phyloP scores from a whole-genome alignment of 2,888 invertebrate genomes.

The Fragum whitleyi region DNA sequence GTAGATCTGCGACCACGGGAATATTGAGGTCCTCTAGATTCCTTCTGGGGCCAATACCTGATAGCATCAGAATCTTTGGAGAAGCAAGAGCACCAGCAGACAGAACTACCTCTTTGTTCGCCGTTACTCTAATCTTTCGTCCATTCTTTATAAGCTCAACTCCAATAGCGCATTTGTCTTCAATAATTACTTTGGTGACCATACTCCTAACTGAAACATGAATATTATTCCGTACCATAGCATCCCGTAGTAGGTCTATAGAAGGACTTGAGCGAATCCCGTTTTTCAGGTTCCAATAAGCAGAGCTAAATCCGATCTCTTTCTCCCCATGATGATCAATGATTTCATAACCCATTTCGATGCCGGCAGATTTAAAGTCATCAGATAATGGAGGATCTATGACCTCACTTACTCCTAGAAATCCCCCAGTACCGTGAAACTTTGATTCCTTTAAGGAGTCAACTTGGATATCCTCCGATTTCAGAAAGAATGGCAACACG shows the following conservation, averaged over 20 bases:
- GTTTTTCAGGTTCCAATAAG: conserved; percentile 34
- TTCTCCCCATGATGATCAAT: conserved; percentile 35
- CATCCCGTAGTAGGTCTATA: conserved; percentile 76
- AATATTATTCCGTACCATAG: conserved; percentile 69
- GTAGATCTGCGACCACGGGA: conserved; percentile 75
- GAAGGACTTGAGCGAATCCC: conserved; percentile 78
- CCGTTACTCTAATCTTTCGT: conserved; percentile 55
- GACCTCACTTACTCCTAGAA: neutral
- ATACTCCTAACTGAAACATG: conserved; percentile 70
- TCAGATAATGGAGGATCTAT: neutral
- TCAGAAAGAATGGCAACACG: conserved; percentile 36
- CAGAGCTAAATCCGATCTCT: conserved; percentile 16
- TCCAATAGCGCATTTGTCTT: conserved; percentile 68
- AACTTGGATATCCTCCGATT: conserved; percentile 35
- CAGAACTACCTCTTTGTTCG: conserved; percentile 76
- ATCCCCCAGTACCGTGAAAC: conserved; percentile 20
- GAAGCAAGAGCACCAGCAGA: conserved; percentile 83
- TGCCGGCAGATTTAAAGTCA: conserved; percentile 3
- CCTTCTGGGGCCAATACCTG: conserved; percentile 81
- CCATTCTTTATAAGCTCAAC: conserved; percentile 69
- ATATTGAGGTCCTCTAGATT: conserved; percentile 79
- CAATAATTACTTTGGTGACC: conserved; percentile 67
- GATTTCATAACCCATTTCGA: conserved; percentile 18
- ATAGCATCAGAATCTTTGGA: conserved; percentile 82
- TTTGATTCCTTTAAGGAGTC: neutral